phyloP scores from a whole-genome alignment of 2,888 invertebrate species.

The Synergus japonicus region DNA sequence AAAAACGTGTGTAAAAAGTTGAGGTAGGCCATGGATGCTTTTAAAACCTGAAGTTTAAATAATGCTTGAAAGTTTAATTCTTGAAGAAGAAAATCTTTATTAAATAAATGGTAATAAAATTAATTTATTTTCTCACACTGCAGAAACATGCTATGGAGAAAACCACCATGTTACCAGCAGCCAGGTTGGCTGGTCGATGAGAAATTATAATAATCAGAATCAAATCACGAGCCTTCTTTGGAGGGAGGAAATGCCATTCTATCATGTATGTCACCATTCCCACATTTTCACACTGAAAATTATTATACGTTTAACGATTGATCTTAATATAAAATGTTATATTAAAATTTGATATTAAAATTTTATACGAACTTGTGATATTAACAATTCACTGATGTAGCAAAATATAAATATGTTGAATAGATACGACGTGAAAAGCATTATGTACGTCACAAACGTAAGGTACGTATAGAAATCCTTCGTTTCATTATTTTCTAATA shows the following conservation, averaged over 20 bases:
- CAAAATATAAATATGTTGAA: constrained; percentile 49
- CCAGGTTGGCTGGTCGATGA: constrained; percentile 44
- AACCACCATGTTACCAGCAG: constrained; percentile 45
- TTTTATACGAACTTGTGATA: constrained; percentile 41
- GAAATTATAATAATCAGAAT: constrained; percentile 43
- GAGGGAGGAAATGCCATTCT: neutral
- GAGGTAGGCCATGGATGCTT: constrained; percentile 12
- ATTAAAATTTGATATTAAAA: neutral
- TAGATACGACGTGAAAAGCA: constrained; percentile 44
- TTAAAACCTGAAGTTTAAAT: neutral
- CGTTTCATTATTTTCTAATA: constrained; percentile 21
- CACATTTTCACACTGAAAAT: neutral
- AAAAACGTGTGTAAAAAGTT: constrained; percentile 7
- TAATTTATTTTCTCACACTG: constrained; percentile 36
- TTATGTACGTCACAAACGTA: constrained; percentile 38
- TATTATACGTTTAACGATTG: neutral
- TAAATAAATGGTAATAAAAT: too few relatives aligned
- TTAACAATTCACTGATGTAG: constrained; percentile 46
- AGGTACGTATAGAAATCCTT: constrained; percentile 17
- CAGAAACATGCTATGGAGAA: constrained; percentile 46
- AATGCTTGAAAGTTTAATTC: too few relatives aligned
- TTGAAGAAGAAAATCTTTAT: too few relatives aligned
- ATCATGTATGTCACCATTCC: constrained; percentile 9
- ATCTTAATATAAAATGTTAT: too few relatives aligned
- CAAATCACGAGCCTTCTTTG: neutral